A percentile compares a stretch with the other conserved stretches of the same genome.
These are phyloP conservation scores for Rapana venosa DNA, from an alignment of 2,888 invertebrate genomes.

Conservation along the genomic window DNA sequence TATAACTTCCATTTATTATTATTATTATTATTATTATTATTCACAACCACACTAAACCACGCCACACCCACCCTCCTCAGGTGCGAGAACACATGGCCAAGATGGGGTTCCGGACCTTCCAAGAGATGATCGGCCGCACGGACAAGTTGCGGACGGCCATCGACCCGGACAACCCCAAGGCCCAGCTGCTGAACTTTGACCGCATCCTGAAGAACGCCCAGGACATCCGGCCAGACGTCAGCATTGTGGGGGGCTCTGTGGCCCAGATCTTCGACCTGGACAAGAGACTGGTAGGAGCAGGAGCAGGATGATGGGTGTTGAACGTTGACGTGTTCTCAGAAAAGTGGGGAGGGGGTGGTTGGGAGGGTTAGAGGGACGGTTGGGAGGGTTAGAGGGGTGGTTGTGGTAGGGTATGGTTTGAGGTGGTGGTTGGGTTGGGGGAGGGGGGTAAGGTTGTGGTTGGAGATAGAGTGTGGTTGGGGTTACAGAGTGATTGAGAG, in stretches of 20 bases:
- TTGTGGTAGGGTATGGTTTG: not conserved
- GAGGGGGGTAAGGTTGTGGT: not conserved
- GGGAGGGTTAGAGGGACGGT: not conserved
- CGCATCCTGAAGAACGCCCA: conserved; percentile 92
- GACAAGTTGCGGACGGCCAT: conserved; percentile 82
- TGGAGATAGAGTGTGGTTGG: not conserved
- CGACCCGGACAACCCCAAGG: conserved; percentile 88
- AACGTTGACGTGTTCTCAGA: too few relatives aligned
- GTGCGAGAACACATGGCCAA: conserved; percentile 93
- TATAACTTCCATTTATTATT: too few relatives aligned
- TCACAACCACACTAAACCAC: not conserved
- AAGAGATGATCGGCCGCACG: conserved; percentile 86
- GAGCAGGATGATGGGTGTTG: not conserved
- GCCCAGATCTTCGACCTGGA: conserved; percentile 82
- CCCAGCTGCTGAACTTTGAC: conserved; percentile 89
- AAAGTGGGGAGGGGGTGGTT: not conserved
- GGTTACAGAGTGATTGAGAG: not conserved
- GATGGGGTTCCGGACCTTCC: conserved; percentile 91
- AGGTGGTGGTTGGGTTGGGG: not conserved
- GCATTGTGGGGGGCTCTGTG: conserved; percentile 92
- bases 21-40: too few relatives aligned
- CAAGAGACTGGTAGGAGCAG: conserved; percentile 71
- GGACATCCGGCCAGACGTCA: conserved; percentile 92
- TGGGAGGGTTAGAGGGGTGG: not conserved
- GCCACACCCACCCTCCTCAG: conserved; percentile 77